Evolutionary conservation across 2,888 invertebrate genomes (phyloP).

Genomic region (Orthonevra nobilis): DNA sequence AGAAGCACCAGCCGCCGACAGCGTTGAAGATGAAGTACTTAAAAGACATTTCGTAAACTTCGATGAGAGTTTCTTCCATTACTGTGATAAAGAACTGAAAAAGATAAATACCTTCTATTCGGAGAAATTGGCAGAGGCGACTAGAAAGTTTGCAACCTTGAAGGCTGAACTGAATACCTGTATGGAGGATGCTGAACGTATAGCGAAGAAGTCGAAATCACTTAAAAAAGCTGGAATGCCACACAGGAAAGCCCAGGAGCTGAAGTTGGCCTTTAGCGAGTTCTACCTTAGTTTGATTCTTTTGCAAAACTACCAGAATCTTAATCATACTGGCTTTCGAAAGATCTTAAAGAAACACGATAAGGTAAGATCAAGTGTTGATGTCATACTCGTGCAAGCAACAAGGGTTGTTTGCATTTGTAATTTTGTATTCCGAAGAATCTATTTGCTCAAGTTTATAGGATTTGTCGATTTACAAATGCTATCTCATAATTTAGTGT

Average conservation of each 20-base stretch:
- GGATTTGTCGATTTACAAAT: no score
- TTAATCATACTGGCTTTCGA: conserved; percentile 99
- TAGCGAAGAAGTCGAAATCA: conserved; percentile 79
- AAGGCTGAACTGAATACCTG: conserved; percentile 90
- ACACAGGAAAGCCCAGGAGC: conserved; percentile 91
- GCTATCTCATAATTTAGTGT: no score
- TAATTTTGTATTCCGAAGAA: no score
- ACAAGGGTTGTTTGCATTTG: no score
- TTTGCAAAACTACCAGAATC: conserved; percentile 98
- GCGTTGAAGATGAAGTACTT: conserved; percentile 92
- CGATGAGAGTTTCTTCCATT: conserved; percentile 97
- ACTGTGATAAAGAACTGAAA: conserved; percentile 95
- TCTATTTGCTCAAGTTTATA: no score
- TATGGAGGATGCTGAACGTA: conserved; percentile 82
- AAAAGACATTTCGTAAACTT: conserved; percentile 95
- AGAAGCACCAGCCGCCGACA: conserved; percentile 93
- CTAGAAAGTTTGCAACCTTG: conserved; percentile 94
- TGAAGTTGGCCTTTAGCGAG: conserved; percentile 98
- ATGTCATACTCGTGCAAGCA: no score
- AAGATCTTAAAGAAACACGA: conserved; percentile 99
- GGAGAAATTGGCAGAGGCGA: conserved; percentile 98
- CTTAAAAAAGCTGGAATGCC: conserved; percentile 83
- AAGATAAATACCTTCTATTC: conserved; percentile 99
- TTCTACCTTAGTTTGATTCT: conserved; percentile 98
- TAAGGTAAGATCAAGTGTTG: conserved; percentile 84